Evolutionary conservation across 2,888 invertebrate genomes (phyloP).

Genomic region (Eilema sororculum): DNA sequence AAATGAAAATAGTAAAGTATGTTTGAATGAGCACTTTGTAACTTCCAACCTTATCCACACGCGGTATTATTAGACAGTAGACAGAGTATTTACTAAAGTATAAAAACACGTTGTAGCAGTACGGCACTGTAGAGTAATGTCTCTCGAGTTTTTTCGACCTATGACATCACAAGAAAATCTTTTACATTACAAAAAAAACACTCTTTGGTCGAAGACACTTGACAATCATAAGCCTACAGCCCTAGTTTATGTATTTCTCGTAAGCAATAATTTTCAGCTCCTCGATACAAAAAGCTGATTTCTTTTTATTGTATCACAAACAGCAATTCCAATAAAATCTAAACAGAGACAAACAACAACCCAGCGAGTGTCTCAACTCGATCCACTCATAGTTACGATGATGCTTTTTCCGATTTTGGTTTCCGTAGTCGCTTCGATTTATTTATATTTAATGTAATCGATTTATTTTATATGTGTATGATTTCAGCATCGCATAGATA

Average conservation of each 20-base stretch:
- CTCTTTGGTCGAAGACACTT: background rate
- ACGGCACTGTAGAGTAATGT: background rate
- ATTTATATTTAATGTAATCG: conserved; percentile 66
- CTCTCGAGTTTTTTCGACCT: background rate
- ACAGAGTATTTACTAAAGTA: background rate
- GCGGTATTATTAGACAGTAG: background rate
- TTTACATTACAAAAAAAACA: background rate
- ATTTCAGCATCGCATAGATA: conserved; percentile 78
- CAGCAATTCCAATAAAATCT: conserved; percentile 33
- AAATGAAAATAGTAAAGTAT: conserved; percentile 24
- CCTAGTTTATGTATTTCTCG: background rate
- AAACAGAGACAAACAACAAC: conserved; percentile 38
- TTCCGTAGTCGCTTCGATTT: conserved; percentile 78
- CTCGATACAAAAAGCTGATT: conserved; percentile 32
- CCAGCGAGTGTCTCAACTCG: conserved; percentile 53
- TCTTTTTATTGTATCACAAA: conserved; percentile 47
- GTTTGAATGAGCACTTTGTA: background rate
- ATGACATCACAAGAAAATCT: background rate
- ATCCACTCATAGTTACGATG: conserved; percentile 61
- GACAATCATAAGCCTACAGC: background rate
- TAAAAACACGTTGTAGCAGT: background rate
- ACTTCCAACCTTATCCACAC: background rate
- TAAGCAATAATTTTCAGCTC: conserved; percentile 28
- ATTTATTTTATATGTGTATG: conserved; percentile 78
- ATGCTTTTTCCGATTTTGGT: conserved; percentile 75